A percentile compares a stretch with the other conserved stretches of the same genome.
phyloP scores from a whole-genome alignment of 2,888 invertebrate genomes.

The Apamea crenata region DNA sequence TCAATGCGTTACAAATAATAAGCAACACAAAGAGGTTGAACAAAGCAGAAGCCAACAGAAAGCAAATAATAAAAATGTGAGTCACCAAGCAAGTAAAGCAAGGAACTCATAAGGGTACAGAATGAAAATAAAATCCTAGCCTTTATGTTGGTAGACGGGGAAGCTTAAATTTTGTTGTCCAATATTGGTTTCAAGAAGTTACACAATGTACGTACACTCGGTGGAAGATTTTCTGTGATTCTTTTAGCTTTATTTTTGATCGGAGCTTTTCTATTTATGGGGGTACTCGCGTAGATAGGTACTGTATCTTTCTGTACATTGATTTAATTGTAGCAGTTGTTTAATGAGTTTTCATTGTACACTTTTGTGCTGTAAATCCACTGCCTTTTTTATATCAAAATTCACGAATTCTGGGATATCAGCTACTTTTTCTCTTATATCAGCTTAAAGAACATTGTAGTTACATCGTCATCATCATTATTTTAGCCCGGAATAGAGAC shows the following conservation, averaged over 20 bases:
- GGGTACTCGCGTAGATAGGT: background rate
- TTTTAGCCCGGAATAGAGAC: too few species aligned
- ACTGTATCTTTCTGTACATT: background rate
- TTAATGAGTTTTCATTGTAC: background rate
- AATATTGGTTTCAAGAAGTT: conserved; percentile 56
- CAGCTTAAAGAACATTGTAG: background rate
- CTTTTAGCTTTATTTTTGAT: conserved; percentile 14
- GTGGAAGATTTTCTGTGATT: conserved; percentile 24
- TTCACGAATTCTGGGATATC: background rate
- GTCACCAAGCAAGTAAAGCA: conserved; percentile 59
- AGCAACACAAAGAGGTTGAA: conserved; percentile 42
- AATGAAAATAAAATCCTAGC: conserved; percentile 55
- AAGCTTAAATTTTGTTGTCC: conserved; percentile 58
- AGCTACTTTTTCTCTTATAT: background rate
- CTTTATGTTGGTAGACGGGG: conserved; percentile 38
- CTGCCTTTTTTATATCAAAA: background rate
- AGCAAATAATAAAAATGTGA: conserved; percentile 49
- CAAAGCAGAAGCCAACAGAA: conserved; percentile 40
- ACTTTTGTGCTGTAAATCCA: background rate
- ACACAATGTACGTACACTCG: conserved; percentile 37
- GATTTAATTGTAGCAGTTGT: background rate
- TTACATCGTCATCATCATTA: too few species aligned
- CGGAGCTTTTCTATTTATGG: background rate
- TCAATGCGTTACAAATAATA: conserved; percentile 48
- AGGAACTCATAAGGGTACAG: conserved; percentile 45